Percentiles rank a stretch among this genome's conserved stretches.
Conservation (phyloP, 2,113 vertebrate genomes). For the Mixornis gularis region DNA sequence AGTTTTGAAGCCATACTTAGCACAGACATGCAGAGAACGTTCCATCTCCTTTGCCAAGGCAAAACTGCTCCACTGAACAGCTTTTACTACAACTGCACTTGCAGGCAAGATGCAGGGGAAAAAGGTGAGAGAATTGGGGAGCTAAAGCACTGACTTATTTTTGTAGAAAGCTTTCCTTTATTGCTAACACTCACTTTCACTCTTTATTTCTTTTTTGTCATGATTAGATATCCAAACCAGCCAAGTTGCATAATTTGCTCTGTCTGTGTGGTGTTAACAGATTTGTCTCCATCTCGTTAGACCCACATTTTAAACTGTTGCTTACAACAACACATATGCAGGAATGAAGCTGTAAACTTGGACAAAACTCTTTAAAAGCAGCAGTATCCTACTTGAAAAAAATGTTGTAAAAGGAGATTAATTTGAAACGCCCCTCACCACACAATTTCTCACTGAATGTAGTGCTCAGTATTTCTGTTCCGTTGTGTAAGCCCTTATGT, state of each 20-base stretch:
- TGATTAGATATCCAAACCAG: background rate
- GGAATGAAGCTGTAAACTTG: conserved; percentile 4
- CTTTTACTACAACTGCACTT: background rate
- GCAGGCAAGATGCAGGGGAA: background rate
- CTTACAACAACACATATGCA: background rate
- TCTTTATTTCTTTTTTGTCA: background rate
- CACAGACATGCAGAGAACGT: background rate
- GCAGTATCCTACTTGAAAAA: background rate
- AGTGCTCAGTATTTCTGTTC: background rate
- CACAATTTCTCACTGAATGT: background rate
- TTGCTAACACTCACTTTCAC: background rate
- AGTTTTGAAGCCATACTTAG: background rate
- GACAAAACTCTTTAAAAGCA: background rate
- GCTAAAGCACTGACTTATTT: background rate
- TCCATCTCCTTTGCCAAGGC: background rate
- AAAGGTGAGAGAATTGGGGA: background rate
- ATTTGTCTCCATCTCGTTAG: conserved; percentile 28
- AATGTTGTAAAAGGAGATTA: background rate
- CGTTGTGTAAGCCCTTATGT: background rate
- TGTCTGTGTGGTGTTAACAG: background rate
- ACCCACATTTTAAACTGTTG: background rate
- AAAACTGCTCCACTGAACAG: background rate
- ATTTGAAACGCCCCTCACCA: background rate
- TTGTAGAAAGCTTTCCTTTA: background rate
- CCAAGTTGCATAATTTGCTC: background rate